These are phyloP conservation scores for Poecilus cupreus DNA, from an alignment of 2,888 invertebrate genomes.

Conservation along the genomic window DNA sequence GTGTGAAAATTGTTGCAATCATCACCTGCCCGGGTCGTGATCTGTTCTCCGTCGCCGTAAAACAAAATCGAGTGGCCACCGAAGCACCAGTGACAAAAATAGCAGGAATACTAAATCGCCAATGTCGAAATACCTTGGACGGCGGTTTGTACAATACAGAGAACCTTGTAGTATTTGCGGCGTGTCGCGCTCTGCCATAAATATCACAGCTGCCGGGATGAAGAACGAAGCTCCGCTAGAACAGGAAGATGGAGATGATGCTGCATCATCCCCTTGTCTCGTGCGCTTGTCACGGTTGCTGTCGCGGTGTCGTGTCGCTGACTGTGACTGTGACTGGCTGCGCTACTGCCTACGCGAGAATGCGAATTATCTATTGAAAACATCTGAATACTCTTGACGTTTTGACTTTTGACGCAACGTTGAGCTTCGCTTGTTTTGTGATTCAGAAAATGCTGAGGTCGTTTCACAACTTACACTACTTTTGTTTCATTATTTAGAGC, in stretches of 20 bases:
- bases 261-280: neutral
- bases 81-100: slow-evolving; percentile 43
- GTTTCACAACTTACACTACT: no score
- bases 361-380: neutral
- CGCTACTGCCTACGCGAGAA: neutral
- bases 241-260: neutral
- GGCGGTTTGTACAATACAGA: slow-evolving; percentile 35
- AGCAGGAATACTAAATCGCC: slow-evolving; percentile 41
- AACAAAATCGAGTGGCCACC: slow-evolving; percentile 52
- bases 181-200: slow-evolving; percentile 43
- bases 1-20: neutral
- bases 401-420: neutral
- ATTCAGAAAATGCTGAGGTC: no score
- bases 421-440: neutral
- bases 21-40: slow-evolving; percentile 50
- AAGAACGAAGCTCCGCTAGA: neutral
- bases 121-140: slow-evolving; percentile 49
- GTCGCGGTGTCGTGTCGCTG: neutral
- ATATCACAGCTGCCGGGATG: slow-evolving; percentile 51
- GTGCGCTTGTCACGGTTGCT: neutral
- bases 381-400: neutral
- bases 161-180: slow-evolving; percentile 57
- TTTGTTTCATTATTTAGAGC: no score
- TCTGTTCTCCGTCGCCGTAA: slow-evolving; percentile 31
- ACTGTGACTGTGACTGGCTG: neutral